Evolutionary conservation across 2,797 vertebrate genomes (phyloP).

Genomic region (Anomalospiza imberbis): DNA sequence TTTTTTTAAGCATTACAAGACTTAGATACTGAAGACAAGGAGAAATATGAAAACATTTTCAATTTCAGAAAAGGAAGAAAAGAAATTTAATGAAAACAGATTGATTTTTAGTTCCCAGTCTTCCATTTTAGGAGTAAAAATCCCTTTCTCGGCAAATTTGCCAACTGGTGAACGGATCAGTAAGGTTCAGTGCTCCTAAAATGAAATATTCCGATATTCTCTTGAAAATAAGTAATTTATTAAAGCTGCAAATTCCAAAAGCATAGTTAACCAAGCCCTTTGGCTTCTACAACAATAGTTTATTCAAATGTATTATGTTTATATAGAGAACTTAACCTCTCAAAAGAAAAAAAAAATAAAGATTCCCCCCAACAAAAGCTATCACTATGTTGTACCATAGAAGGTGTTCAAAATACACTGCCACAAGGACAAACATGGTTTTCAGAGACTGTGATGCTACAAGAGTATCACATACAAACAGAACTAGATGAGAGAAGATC

Average conservation of each 20-base stretch:
- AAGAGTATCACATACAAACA: background rate
- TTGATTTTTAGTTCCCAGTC: background rate
- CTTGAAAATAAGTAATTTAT: background rate
- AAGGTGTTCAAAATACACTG: background rate
- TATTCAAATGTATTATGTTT: background rate
- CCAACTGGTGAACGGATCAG: background rate
- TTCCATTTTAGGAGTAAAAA: constrained; percentile 36
- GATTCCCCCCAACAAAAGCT: background rate
- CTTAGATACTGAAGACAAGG: background rate
- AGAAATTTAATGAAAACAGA: background rate
- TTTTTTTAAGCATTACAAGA: background rate
- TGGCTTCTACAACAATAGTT: background rate
- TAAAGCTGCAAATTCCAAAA: background rate
- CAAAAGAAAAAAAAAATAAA: background rate
- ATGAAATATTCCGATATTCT: background rate
- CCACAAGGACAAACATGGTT: background rate
- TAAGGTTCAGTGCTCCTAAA: background rate
- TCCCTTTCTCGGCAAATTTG: constrained; percentile 16
- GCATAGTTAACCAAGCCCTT: background rate
- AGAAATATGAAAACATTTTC: background rate
- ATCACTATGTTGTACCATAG: background rate
- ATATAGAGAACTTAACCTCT: background rate
- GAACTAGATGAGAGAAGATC: background rate
- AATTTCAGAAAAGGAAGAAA: constrained; percentile 14
- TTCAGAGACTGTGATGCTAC: background rate